phyloP scores from a whole-genome alignment of 2,113 vertebrate species.

The Columba livia region DNA sequence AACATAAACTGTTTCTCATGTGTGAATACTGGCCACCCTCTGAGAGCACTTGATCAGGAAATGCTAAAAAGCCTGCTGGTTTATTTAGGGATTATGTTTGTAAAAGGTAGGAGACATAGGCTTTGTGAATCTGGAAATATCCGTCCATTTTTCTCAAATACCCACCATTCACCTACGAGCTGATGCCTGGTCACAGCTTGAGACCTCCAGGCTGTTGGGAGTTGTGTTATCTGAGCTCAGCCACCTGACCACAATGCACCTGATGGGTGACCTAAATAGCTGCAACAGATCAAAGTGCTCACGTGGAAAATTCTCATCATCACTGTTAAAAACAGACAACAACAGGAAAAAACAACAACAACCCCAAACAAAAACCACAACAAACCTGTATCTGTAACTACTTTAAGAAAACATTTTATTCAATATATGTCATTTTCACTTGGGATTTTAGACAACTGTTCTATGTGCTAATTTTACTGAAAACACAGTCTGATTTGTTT shows the following conservation, averaged over 20 bases:
- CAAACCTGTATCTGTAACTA: rapidly evolving
- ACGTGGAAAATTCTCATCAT: not conserved
- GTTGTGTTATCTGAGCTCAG: not conserved
- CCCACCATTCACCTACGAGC: not conserved
- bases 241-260: not conserved
- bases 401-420: not conserved
- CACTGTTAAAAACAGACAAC: not conserved
- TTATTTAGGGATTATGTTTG: not conserved
- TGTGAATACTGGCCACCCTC: not conserved
- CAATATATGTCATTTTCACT: not conserved
- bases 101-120: not conserved
- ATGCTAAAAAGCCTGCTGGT: not conserved
- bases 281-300: not conserved
- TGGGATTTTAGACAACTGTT: not conserved
- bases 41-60: not conserved
- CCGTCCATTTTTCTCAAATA: not conserved
- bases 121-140: not conserved
- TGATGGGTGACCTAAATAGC: not conserved
- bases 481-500: not conserved
- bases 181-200: not conserved
- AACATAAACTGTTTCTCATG: not conserved
- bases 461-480: not conserved
- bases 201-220: not conserved
- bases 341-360: no score
- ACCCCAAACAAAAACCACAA: not conserved